Evolutionary conservation across 2,888 invertebrate species (phyloP), one percentile per base, ranked within the genome.

Genomic region (Thereva unica): DNA sequence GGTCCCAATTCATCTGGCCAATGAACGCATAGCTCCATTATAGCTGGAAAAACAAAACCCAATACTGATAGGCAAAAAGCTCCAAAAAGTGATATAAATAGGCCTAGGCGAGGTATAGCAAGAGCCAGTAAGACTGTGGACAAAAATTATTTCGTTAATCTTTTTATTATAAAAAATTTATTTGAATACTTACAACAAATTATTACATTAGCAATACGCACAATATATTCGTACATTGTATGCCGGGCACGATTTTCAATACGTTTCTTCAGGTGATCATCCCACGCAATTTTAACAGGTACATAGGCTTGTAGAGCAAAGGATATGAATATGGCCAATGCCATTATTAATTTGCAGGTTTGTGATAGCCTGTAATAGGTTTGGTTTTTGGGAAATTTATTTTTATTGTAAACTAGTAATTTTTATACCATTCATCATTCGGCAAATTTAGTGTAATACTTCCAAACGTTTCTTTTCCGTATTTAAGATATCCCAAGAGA

Each of bases 261-360:
- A 61, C 76, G 76, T 63, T 80, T 76, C 49, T 80, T 79, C 49
- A 84, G 72, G 67, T 82, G 83, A 44, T 80, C 81, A 64, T 76
- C 71, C 90, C 90, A 92, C 23, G 93, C 81, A 59, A 95, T 91
- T 71, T 88, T 87, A 71, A 94, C 88, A 0, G 94, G 93, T 2
- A 95, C 95, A 78, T 92, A 95, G 73, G 93, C 91, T 83, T 95
- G 94, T 3, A 96, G 84, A 0, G 91, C 92, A 76, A 92, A 93
- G 0, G 93, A 89, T 65, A 94, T 86, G 75, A 90, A 91, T 70
- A 95, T 90, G 2, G 89, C 87, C 1, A 87, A 69, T 0, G 88
- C 86, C 70, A 89, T 86, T 72, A 87, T 82, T 1, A 86, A 73
- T 73, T 86, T 86, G 1, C 88, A 85, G 6, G 82, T 80, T 76